Base-by-base conservation (phyloP, 2,888 invertebrate genomes). In the Hipparchia sbordonii region DNA sequence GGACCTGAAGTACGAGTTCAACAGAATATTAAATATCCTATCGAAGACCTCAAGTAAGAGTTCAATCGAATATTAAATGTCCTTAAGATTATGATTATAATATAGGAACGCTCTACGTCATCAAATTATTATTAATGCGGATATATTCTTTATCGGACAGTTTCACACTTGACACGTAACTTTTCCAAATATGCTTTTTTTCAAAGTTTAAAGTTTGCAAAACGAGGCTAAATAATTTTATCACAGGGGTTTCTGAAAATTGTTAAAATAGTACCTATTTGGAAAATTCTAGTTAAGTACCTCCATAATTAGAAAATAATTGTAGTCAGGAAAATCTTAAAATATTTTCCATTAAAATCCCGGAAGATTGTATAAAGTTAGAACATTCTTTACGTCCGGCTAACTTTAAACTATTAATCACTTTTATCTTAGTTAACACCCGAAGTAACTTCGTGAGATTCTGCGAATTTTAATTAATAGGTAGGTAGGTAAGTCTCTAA, bases 361-460 rank as follows among this genome's bases (percentile, higher is more conserved):
- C 57, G 12, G 65, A 65, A 52, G 65, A 52, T 65, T 12, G 52
- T 48, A 48, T 8, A 61, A 69, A 69, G 60, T 69, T 69, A 33
- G 60, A 61, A 52, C 61, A 69, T 69, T 69, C 61, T 61, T 69
- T 69, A 52, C 61, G 52, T 69, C 54, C 59, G 45, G 60, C 60
- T 56, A 69, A 69, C 69, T 69, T 69, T 69, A 39, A 69, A 73
- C 73, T 76, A 76, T 76, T 76, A 76, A 76, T 74, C 75, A 76
- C 70, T 68, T 62, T 70, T 73, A 75, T 73, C 67, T 73, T 51
- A 60, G 39, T 51, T 65, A 68, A 61, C 61, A 68, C 63, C 52
- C 68, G 72, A 72, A 62, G 70, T 60, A 72, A 70, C 74, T 72
- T 72, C 13, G 9, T 23, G 54, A 65, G 67, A 74, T 68, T 57